phyloP scores from a whole-genome alignment of 2,113 vertebrate genomes.

The Nothoprocta pentlandii region DNA sequence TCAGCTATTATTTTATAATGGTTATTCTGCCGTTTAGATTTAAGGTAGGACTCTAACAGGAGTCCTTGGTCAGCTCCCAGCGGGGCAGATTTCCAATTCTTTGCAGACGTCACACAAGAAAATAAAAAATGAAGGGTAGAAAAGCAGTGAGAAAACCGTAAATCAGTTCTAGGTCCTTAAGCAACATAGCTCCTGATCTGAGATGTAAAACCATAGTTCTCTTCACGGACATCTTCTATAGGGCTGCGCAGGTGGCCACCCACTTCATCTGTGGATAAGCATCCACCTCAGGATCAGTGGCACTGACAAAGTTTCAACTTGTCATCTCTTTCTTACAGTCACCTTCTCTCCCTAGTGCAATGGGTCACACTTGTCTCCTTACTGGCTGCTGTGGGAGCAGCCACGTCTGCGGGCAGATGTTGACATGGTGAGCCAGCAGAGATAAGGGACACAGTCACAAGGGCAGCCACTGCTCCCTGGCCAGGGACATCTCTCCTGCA shows the following conservation, averaged over 20 bases:
- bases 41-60: slow-evolving; percentile 5
- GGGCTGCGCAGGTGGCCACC: slow-evolving; percentile 26
- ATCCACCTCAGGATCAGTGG: background rate
- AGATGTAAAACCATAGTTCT: background rate
- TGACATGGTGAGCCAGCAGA: background rate
- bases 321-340: background rate
- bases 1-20: background rate
- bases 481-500: background rate
- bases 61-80: slow-evolving; percentile 2
- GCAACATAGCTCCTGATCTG: background rate
- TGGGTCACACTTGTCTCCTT: fast-evolving
- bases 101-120: background rate
- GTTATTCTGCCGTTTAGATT: background rate
- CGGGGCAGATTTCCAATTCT: background rate
- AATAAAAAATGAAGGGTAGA: background rate
- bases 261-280: background rate
- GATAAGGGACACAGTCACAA: background rate
- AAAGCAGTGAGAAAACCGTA: background rate
- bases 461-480: background rate
- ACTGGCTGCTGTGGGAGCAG: background rate
- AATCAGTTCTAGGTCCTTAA: background rate
- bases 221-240: background rate
- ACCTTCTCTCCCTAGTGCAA: background rate
- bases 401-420: fast-evolving
- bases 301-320: background rate